Base-by-base conservation (phyloP, 2,113 vertebrate genomes). In the Zosterops lateralis region DNA sequence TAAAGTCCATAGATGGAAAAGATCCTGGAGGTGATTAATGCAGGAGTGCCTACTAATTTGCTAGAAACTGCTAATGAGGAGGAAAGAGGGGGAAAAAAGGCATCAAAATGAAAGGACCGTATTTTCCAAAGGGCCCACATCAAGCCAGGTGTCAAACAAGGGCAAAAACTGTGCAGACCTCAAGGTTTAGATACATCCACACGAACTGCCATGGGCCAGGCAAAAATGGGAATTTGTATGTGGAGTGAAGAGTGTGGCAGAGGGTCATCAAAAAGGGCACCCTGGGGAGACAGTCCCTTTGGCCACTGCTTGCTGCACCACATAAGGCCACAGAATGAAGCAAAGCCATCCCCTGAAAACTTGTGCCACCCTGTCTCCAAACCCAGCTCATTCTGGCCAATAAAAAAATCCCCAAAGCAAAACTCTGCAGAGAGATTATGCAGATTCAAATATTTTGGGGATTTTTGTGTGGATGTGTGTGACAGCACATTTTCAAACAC, bases 381-480 rank as follows among this genome's bases (percentile, higher is more conserved):
- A 62, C 7, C 28, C 45, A 84, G 17, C 48, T 42, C 4, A 0
- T 45, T 82, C 2, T 29, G 50, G 42, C 47, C 76, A 87, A 51
- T 13, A 38, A 45, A 61, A 19, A 34, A 14, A 8, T 45, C 45
- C 3, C 3, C 40, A 44, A 44, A 29, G 60, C 58, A 66, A 77
- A 88, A 80, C 25, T 85, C 38, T 40, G 64, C 78, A 40, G 44
- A 25, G 51, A 44, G 40, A 47, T 89, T 70, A 62, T 29, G 75
- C 67, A 85, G 75, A 93, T 80, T 90, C 78, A 95, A 83, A 36
- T 87, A 88, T 93, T 94, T 92, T 38, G 72, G 64, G 75, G 88
- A 70, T 71, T 95, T 95, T 68, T 95, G 83, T 86, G 92, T 92
- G 92, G 93, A 88, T 88, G 93, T 71, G 38, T 73, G 79, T 90